Evolutionary conservation across 1,140 invertebrate genomes (phyloP).

Genomic region (Mya arenaria): DNA sequence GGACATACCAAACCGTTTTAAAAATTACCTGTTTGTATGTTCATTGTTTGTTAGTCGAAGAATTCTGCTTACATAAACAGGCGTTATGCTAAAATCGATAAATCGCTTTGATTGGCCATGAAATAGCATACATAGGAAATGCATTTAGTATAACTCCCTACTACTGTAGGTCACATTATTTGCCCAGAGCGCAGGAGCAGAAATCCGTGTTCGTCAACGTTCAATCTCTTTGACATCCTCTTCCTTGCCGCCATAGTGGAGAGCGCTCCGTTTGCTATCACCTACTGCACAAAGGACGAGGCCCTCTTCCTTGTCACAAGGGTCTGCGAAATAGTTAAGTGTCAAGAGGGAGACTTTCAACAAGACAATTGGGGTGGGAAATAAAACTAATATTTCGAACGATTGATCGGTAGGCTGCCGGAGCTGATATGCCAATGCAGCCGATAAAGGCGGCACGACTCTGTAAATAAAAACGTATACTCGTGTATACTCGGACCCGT

Average conservation of each 20-base stretch:
- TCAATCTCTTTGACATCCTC: conserved; percentile 47
- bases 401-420: conserved; percentile 62
- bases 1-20: no score
- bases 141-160: background rate
- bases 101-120: background rate
- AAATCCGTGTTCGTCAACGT: conserved; percentile 62
- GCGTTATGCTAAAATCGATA: background rate
- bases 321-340: conserved; percentile 16
- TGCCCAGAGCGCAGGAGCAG: conserved; percentile 71
- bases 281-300: conserved; percentile 59
- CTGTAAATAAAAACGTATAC: conserved; percentile 54
- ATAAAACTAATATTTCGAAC: conserved; percentile 64
- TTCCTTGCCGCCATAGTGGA: conserved; percentile 63
- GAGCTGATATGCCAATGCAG: conserved; percentile 27
- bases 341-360: background rate
- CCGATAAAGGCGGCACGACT: conserved; percentile 28
- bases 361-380: conserved; percentile 39
- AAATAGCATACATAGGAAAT: background rate
- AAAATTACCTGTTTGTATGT: no score
- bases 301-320: conserved; percentile 48
- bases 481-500: conserved; percentile 63
- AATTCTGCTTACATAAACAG: background rate
- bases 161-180: conserved; percentile 67
- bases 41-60: no score
- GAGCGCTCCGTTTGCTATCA: conserved; percentile 63